Base-by-base conservation (phyloP, 2,888 invertebrate species). In the Tanaodytes sp. region DNA sequence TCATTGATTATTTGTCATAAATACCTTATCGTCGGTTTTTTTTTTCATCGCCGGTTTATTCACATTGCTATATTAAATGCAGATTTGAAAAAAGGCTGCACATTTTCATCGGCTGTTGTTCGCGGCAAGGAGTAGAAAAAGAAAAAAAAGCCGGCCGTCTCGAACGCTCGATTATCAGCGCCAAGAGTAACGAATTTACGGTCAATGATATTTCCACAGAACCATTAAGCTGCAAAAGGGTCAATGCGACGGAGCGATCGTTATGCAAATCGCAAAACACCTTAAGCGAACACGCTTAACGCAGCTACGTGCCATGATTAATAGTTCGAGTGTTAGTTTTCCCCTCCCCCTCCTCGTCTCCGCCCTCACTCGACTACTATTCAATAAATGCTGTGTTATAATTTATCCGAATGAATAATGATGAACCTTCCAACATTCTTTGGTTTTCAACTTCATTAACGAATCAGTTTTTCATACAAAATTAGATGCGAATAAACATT, bases 211-310 rank as follows among this genome's bases (percentile, higher is more conserved):
- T 64, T 64, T 64, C 64, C 30, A 49, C 64, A 51, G 51, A 64
- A 65, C 58, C 58, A 57, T 65, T 58, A 58, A 45, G 49, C 58
- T 49, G 52, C 65, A 65, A 65, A 52, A 65, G 58, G 58, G 64
- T 65, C 58, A 65, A 65, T 58, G 52, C 52, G 20, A 51, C 46
- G 33, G 9, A 39, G 58, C 40, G 58, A 58, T 65, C 58, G 59
- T 65, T 51, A 65, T 65, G 65, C 65, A 58, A 64, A 64, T 57
- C 57, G 51, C 39, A 40, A 33, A 66, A 54, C 59, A 58, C 58
- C 65, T 66, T 54, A 59, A 54, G 51, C 57, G 48, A 57, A 39
- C 30, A 45, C 36, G 45, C 43, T 23, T 51, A 45, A 31, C 40
- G 46, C 46, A 30, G 51, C 54, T 66, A 40, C 46, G 48, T 54